A percentile compares a stretch with the other conserved stretches of the same genome.
phyloP scores from a whole-genome alignment of 2,113 vertebrate genomes.

The Erinaceus europaeus region DNA sequence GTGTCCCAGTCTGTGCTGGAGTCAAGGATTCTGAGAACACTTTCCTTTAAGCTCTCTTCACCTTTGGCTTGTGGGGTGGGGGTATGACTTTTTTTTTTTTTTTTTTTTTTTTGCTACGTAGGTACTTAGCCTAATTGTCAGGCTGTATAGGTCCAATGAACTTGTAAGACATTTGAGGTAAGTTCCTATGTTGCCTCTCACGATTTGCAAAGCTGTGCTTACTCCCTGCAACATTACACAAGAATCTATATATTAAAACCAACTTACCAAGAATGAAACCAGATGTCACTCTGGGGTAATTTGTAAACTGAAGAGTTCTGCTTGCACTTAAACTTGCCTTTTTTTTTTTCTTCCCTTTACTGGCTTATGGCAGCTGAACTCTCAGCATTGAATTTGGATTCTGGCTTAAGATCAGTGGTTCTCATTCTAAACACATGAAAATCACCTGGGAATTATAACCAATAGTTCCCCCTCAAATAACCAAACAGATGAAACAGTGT shows the following conservation, averaged over 20 bases:
- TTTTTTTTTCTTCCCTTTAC: neutral
- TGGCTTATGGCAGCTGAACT: neutral
- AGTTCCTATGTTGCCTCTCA: conserved; percentile 4
- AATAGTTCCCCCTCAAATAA: neutral
- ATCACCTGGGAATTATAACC: neutral
- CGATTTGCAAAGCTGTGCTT: conserved; percentile 29
- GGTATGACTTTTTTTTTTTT: neutral
- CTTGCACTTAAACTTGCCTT: neutral
- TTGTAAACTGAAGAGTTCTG: neutral
- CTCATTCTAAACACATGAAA: neutral
- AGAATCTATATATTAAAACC: neutral
- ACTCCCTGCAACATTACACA: neutral
- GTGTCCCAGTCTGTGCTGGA: neutral
- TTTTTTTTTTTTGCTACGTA: too few relatives aligned
- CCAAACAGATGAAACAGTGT: neutral
- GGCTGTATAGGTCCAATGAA: neutral
- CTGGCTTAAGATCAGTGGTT: neutral
- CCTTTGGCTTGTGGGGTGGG: neutral
- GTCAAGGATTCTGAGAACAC: neutral
- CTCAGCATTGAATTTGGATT: neutral
- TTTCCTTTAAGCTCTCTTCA: neutral
- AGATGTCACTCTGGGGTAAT: neutral
- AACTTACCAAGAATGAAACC: conserved; percentile 16
- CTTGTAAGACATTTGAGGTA: conserved; percentile 40
- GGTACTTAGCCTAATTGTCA: neutral